Base-by-base conservation (phyloP, 2,113 vertebrate genomes). In the Cyphomyrus plagiostoma region DNA sequence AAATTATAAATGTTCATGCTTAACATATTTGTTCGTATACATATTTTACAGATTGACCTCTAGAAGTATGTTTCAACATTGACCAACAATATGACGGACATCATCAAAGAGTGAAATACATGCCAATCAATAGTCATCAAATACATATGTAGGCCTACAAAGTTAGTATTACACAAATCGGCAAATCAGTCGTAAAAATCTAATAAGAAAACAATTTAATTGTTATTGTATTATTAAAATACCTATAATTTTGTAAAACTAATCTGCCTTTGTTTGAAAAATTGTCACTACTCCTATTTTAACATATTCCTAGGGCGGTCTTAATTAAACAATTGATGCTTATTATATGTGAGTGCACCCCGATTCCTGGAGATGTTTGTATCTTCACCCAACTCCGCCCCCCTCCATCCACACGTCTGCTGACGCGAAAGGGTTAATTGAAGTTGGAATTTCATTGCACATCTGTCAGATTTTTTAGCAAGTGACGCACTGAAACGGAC, bases 381-480 rank as follows among this genome's bases (percentile, higher is more conserved):
- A 92, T 93, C 92, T 91, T 91, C 58, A 86, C 80, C 53, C 80
- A 89, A 89, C 92, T 26, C 42, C 86, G 53, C 66, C 91, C 83
- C 70, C 92, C 90, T 90, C 86, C 91, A 92, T 93, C 92, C 88
- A 90, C 84, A 56, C 30, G 74, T 39, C 85, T 88, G 52, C 91
- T 90, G 92, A 88, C 93, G 92, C 89, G 96, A 96, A 96, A 94
- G 95, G 94, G 96, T 96, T 96, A 96, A 96, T 95, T 94, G 94
- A 94, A 96, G 95, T 94, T 95, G 95, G 96, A 95, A 95, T 96
- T 96, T 96, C 95, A 95, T 95, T 94, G 95, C 95, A 95, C 96
- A 96, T 96, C 95, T 96, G 95, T 96, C 95, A 96, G 96, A 96
- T 96, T 96, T 95, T 96, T 95, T 95, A 95, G 95, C 94, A 66